Base-by-base conservation (phyloP, 37 sponge, comb jelly and placozoan species). In the Mnemiopsis leidyi region DNA sequence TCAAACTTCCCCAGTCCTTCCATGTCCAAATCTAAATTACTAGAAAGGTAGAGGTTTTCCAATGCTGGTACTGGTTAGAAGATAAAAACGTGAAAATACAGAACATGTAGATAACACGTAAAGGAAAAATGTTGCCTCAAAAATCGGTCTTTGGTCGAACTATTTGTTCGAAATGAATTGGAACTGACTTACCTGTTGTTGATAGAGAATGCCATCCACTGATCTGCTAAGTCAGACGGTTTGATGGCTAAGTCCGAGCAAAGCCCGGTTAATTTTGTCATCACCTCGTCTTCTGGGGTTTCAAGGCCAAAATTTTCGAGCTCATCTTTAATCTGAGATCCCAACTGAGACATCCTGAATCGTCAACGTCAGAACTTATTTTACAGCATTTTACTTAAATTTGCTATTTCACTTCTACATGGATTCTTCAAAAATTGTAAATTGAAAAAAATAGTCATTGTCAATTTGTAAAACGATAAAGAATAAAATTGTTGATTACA, bases 1-100 rank as follows among this genome's bases (percentile, higher is more conserved):
- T 85, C 90, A 39, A 85, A 85, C 61, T 85, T 85, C 29, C 36
- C 25, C 39, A 85, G 0, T 28, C 90, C 90, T 16, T 85, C 90
- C 61, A 85, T 85, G 90, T 85, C 90, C 26, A 85, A 37, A 40
- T 85, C 90, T 85, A 85, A 26, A 40, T 85, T 85, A 85, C 90
- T 85, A 26, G 48, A 39, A 32, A 77, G 32, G 26, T 34, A 77
- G 79, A 25, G 73, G 28, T 48, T 48, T 48, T 48, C 61, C 13
- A 48, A 5, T 18, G 13, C 13, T 48, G 61, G 13, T 48, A 48
- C n/a, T n/a, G n/a, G n/a, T n/a, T n/a, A n/a, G n/a, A n/a, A n/a
- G n/a, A n/a, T n/a, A n/a, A n/a, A n/a, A n/a, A n/a, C n/a, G n/a
- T n/a, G n/a, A n/a, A n/a, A n/a, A n/a, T n/a, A n/a, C n/a, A n/a